Evolutionary conservation across 2,888 invertebrate genomes (phyloP), one percentile per base, ranked within the genome.

Genomic region (Eueremaeus valkanovi): DNA sequence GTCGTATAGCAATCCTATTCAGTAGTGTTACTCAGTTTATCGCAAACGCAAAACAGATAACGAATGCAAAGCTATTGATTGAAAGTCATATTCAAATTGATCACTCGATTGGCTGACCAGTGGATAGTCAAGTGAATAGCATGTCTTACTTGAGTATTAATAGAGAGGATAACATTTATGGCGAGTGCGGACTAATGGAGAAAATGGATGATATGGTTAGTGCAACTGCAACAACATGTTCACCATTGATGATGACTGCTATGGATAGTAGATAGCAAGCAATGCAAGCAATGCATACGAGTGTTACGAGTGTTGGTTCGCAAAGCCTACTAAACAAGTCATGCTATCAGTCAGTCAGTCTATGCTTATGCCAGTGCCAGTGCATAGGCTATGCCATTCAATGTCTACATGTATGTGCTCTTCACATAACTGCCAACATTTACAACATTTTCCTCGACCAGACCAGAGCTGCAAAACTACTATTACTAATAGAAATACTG

Each of bases 141-240:
- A 29, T 31, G 27, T 61, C 61, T 61, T 61, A 61, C 61, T 61
- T 61, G 61, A 61, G 61, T 61, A 61, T 61, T 61, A 29, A 61
- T 61, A 31, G 61, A 21, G 11, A 55, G 55, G 18, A 61, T 29
- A 61, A 61, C 61, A 61, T 21, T 61, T 21, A 51, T 16, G 61
- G 18, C 29, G 27, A 27, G 61, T 27, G 31, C 61, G 61, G 55
- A 61, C 29, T 16, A 61, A 61, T 29, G 31, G 61, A 29, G 6
- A 51, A 61, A 61, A 61, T 61, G 61, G 61, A 61, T 61, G 61
- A 55, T 61, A 61, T 61, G 61, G n/a, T 61, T 61, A 61, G 29
- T 31, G 6, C 27, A 27, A 61, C 61, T 61, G 61, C 61, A 61
- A 61, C 61, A 61, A 61, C 61, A 61, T 61, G 61, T 61, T 61